These are phyloP conservation scores for Lathamus discolor DNA, from an alignment of 2,113 vertebrate genomes.

Conservation along the genomic window DNA sequence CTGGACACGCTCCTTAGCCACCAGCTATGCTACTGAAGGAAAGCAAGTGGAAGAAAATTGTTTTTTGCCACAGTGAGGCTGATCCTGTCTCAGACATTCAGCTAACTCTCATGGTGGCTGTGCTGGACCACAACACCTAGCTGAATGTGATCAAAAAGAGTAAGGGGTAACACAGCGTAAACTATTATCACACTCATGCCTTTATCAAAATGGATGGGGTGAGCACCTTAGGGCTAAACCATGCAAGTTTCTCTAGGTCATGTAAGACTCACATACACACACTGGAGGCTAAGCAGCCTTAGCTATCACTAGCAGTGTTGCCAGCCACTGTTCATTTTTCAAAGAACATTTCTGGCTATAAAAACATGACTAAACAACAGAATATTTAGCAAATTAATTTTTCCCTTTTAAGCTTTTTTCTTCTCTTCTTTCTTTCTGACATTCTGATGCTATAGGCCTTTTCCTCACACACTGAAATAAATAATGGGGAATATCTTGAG, in stretches of 20 bases:
- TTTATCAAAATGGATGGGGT: neutral
- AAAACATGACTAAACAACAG: neutral
- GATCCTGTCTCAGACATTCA: neutral
- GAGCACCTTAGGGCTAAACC: neutral
- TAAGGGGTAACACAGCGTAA: accelerated
- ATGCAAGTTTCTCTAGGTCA: neutral
- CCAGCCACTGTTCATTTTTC: neutral
- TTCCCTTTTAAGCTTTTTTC: neutral
- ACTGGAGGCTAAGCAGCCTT: neutral
- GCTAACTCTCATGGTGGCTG: neutral
- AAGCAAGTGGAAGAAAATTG: neutral
- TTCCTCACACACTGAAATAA: neutral
- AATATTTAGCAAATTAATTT: neutral
- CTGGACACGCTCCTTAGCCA: neutral
- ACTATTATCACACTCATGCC: neutral
- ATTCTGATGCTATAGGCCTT: neutral
- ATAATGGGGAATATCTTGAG: neutral
- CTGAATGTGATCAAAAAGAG: neutral
- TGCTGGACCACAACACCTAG: neutral
- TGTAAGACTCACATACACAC: neutral
- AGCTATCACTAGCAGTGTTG: neutral
- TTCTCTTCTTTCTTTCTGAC: neutral
- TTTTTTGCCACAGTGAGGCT: neutral
- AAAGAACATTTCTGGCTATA: neutral
- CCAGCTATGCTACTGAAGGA: neutral